A percentile compares a stretch with the other conserved stretches of the same genome.
Evolutionary conservation across 2,888 invertebrate genomes (phyloP).

Genomic region (Drosophila hawaiiensis): DNA sequence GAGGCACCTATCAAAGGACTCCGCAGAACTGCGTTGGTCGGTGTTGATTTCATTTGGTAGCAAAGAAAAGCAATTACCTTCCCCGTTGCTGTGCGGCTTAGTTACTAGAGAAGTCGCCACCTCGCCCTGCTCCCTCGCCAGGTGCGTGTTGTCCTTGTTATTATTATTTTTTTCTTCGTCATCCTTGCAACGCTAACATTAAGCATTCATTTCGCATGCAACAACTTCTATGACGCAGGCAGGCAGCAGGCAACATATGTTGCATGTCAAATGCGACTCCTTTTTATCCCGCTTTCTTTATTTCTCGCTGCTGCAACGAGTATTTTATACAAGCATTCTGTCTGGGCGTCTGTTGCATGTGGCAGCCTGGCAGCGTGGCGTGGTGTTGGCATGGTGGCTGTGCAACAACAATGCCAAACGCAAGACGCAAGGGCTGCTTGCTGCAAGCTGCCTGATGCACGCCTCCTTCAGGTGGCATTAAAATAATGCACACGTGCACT

Average conservation of each 20-base stretch:
- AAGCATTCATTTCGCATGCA: slow-evolving; percentile 81
- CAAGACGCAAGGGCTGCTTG: slow-evolving; percentile 51
- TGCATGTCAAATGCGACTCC: slow-evolving; percentile 75
- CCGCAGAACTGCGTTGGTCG: slow-evolving; percentile 25
- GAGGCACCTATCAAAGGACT: slow-evolving; percentile 20
- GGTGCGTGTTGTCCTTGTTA: neutral
- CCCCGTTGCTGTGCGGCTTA: slow-evolving; percentile 34
- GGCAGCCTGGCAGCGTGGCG: neutral
- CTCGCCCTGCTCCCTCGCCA: neutral
- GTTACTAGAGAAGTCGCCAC: slow-evolving; percentile 6
- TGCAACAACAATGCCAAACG: slow-evolving; percentile 25
- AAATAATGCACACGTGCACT: slow-evolving; percentile 85
- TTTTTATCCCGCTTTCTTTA: slow-evolving; percentile 1
- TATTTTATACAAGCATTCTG: slow-evolving; percentile 6
- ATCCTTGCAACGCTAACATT: slow-evolving; percentile 59
- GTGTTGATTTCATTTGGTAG: slow-evolving; percentile 76
- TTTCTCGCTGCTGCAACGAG: slow-evolving; percentile 11
- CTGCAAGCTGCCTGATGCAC: slow-evolving; percentile 41
- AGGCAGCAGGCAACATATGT: slow-evolving; percentile 75
- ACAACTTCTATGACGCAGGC: slow-evolving; percentile 62
- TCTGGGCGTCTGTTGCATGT: slow-evolving; percentile 18
- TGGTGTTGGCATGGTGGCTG: neutral
- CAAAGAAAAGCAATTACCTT: slow-evolving; percentile 75
- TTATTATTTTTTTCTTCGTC: neutral
- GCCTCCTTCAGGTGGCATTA: slow-evolving; percentile 84